Percentiles rank a stretch among this genome's conserved stretches.
phyloP scores from a whole-genome alignment of 2,113 vertebrate species.

The Phrynosoma blainvillii region DNA sequence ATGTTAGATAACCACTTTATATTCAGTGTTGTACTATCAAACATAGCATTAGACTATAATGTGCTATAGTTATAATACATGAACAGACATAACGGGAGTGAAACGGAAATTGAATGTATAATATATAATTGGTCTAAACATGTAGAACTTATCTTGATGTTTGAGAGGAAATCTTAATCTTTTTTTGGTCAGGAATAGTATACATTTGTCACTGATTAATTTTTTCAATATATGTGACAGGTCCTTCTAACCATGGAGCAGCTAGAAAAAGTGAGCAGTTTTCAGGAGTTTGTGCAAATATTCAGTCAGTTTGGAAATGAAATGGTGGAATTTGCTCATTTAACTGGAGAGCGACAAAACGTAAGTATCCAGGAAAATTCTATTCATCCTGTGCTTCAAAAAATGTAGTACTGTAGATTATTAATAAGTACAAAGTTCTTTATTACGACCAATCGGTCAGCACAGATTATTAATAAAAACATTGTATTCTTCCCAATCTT shows the following conservation, averaged over 20 bases:
- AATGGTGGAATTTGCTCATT: conserved; percentile 99
- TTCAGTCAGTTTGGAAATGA: conserved; percentile 99
- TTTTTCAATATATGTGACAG: conserved; percentile 70
- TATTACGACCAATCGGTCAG: no score
- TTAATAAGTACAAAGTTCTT: no score
- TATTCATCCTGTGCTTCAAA: not conserved
- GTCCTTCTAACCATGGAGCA: conserved; percentile 95
- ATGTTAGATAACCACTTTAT: not conserved
- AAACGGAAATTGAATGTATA: not conserved
- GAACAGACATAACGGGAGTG: not conserved
- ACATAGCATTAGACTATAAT: not conserved
- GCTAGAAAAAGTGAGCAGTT: conserved; percentile 94
- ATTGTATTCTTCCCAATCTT: not conserved
- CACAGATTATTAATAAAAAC: not conserved
- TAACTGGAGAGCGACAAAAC: conserved; percentile 97
- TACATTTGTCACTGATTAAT: conserved; percentile 5
- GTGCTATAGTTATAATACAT: not conserved
- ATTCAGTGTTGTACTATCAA: not conserved
- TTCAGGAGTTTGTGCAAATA: conserved; percentile 99
- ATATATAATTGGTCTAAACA: not conserved
- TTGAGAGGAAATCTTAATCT: not conserved
- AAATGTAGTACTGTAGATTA: not conserved
- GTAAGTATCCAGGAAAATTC: conserved; percentile 76
- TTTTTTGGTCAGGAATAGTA: not conserved
- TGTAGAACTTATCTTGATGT: not conserved